Evolutionary conservation across 2,113 vertebrate species (phyloP), one percentile per base, ranked within the genome.

Genomic region (Falcunculus frontatus): DNA sequence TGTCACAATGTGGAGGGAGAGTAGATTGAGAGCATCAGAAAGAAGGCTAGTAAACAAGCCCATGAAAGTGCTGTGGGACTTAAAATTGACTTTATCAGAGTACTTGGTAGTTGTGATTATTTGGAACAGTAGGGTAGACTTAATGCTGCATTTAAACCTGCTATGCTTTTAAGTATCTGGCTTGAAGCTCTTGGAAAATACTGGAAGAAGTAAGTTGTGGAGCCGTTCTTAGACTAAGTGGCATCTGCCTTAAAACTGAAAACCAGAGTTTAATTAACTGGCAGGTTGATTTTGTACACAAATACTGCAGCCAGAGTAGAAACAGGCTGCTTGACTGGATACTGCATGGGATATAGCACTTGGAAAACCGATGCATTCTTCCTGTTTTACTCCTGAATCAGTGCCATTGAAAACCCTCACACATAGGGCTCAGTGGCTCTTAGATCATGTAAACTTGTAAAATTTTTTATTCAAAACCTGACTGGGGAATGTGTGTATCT

Each of bases 231-330:
- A 67, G 50, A 41, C 13, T 73, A 82, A 74, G 52, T 92, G 41
- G 35, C 41, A 89, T 76, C 76, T 94, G 69, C 70, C 68, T 96
- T 69, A 86, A 84, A 95, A 72, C 42, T 75, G 32, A 41, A 75
- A 59, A 63, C 89, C 55, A 27, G 75, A 62, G 12, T 90, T 93
- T 88, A 70, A 90, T 94, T 88, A 93, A 88, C 73, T 82, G 73
- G 41, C 67, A 89, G 50, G 52, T 92, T 92, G 46, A 53, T 83
- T 60, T 86, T 78, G 33, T 65, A 69, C 0, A 3, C 49, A 83
- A 81, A 85, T 79, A 69, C 9, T 64, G 50, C 76, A 90, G 80
- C 35, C 78, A 95, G 56, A 69, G 76, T 65, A 87, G 79, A 69
- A 93, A 73, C 3, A 18, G 41, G n/a, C 49, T 82, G 62, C 23